Conservation (phyloP, 2,113 vertebrate species). For the Lampris incognitus region DNA sequence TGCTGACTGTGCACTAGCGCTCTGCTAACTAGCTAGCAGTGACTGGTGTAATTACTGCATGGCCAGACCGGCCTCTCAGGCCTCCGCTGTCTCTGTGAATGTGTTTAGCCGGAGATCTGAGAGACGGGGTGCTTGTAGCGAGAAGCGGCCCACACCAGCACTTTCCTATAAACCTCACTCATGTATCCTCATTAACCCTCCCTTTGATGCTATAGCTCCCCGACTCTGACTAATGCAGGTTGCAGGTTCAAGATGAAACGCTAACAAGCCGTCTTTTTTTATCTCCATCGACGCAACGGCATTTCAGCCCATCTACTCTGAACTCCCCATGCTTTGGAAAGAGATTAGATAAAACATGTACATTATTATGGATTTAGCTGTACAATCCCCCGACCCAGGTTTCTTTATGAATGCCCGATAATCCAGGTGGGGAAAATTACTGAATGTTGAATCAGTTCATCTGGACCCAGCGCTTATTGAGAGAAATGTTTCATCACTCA, state of each 20-base stretch:
- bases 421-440: too few species aligned
- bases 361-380: too few species aligned
- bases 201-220: constrained; percentile 63
- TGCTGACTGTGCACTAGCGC: constrained; percentile 78
- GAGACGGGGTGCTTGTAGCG: constrained; percentile 60
- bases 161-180: constrained; percentile 62
- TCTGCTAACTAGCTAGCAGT: constrained; percentile 67
- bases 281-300: too few species aligned
- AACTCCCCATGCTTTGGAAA: too few species aligned
- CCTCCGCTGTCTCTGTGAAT: constrained; percentile 55
- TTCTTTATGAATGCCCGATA: too few species aligned
- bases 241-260: constrained; percentile 71
- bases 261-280: constrained; percentile 64
- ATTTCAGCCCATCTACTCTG: too few species aligned
- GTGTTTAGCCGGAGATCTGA: constrained; percentile 72
- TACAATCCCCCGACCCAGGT: too few species aligned
- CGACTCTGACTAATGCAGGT: constrained; percentile 71
- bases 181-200: constrained; percentile 74
- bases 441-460: too few species aligned
- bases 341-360: too few species aligned
- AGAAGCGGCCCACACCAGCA: constrained; percentile 36
- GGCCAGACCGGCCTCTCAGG: constrained; percentile 63
- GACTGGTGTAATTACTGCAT: constrained; percentile 70
- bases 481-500: too few species aligned
- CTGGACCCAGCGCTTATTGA: too few species aligned